Base-by-base conservation (phyloP, 2,888 invertebrate species). In the Tipula unca region DNA sequence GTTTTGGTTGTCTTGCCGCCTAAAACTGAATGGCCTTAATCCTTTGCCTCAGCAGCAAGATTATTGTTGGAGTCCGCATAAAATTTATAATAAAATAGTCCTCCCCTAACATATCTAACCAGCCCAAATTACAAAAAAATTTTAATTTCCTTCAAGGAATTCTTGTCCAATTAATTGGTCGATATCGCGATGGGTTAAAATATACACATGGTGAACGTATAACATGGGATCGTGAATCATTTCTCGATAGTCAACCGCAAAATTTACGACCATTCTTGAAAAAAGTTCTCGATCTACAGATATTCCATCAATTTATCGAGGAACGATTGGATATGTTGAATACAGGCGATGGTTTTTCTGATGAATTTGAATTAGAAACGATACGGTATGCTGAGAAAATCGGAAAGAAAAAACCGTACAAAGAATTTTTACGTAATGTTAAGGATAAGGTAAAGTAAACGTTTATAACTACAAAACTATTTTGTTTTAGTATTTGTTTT, bases 321-420 rank as follows among this genome's bases (percentile, higher is more conserved):
- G 98, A 98, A 91, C 93, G 99, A 88, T 92, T 99, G 88, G 96
- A 96, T 88, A 94, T 98, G 93, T 93, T 99, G 87, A 98, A 98
- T 90, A 95, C 95, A n/a, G 98, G 99, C 0, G 92, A 95, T 86
- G 97, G 98, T 0, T 97, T 97, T 90, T 96, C 96, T 42, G 99
- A 99, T 90, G 97, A 98, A 89, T 99, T 99, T 91, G 99, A 99
- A 91, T 93, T 95, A 89, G 98, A 99, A 91, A 95, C 94, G 86
- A 95, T 85, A 89, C 92, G 89, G 89, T 92, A 90, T 89, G 92
- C 88, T 89, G 92, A 90, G 90, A 93, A 87, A 90, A 92, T 88
- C 91, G 93, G 86, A 91, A 93, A 90, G 90, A 89, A 89, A 35
- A 89, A 90, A 85, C 90, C 91, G 86, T 96, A 96, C 90, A 94